Base-by-base conservation (phyloP, 2,797 vertebrate genomes). In the Hirundo rustica region DNA sequence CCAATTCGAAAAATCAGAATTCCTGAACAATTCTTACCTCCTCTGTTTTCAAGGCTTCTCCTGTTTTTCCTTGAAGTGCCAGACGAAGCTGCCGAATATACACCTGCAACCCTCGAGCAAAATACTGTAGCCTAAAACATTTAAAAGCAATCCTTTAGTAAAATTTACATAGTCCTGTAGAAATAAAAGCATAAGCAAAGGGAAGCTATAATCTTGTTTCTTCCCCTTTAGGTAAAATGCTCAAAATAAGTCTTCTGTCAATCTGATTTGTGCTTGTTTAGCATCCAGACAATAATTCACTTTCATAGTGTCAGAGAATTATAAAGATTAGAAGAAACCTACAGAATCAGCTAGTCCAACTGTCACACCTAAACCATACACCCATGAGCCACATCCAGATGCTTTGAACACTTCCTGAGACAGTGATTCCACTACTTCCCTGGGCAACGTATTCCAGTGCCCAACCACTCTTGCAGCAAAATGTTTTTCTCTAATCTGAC, bases 41-140 rank as follows among this genome's bases (percentile, higher is more conserved):
- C 16, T 99, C 99, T 26, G 99, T 99, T 97, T 99, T 99, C 80
- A 99, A 98, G 55, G 99, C 99, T 67, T 99, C 99, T 66, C 99
- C 99, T 1, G 99, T 99, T 98, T 99, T 99, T 25, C 99, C 99
- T 95, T 99, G 99, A 87, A 99, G 98, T 8, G 99, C 99, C 48
- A 99, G 98, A 88, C 99, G 98, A 84, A 99, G 98, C 93, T 99
- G 99, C 75, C 99, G 97, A 95, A 99, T 99, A 91, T 99, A 99
- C 65, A 99, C 99, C 96, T 99, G 99, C 78, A 99, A 97, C 50
- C 99, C 99, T 95, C 99, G 98, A 89, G 99, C 99, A 97, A 99
- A 99, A 94, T 99, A 99, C 96, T 99, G 99, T 95, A 99, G 98
- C 98, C 99, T 99, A 96, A 67, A 92, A 90, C 67, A 81, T 51